Base-by-base conservation (phyloP, 2,113 vertebrate genomes). In the Sinocyclocheilus grahami region DNA sequence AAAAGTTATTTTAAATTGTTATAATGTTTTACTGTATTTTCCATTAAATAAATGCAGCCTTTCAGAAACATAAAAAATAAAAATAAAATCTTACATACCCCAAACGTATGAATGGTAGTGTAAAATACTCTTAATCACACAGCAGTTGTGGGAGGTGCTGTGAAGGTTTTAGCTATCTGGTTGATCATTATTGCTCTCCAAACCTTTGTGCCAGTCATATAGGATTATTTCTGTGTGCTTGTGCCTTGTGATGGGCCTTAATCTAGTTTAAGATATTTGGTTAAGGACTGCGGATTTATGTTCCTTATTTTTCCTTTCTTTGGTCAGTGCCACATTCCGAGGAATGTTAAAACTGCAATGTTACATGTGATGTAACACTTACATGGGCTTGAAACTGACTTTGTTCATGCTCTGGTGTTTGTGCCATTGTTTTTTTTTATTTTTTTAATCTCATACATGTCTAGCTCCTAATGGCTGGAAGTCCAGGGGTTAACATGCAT, bases 351-450 rank as follows among this genome's bases (percentile, higher is more conserved):
- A 88, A 42, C 51, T 87, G 86, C 30, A 75, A 86, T 83, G 51
- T 85, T 85, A 33, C 11, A 2, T 65, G 24, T 88, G 37, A 88
- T 88, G 82, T 27, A 33, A 18, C 84, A 88, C 69, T 84, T 67
- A 81, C 86, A 71, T 24, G 62, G 10, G 48, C 22, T 74, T 18
- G 18, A 72, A 12, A 51, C 55, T 12, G 24, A 27, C 30, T 78
- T 84, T 86, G 85, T 53, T 87, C 76, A 24, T 82, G 65, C 48
- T 82, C 69, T 87, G 13, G 83, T 82, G 74, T 87, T 78, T 87
- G 89, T 93, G 89, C 90, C 90, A 92, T 91, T 80, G 46, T 79
- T 86, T 81, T n/a, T n/a, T n/a, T n/a, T n/a, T n/a, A 1, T 27
- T 87, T 82, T 53, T n/a, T 24, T 14, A 13, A 24, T 63, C 24